phyloP scores from a whole-genome alignment of 2,113 vertebrate species.

The Rana temporaria region DNA sequence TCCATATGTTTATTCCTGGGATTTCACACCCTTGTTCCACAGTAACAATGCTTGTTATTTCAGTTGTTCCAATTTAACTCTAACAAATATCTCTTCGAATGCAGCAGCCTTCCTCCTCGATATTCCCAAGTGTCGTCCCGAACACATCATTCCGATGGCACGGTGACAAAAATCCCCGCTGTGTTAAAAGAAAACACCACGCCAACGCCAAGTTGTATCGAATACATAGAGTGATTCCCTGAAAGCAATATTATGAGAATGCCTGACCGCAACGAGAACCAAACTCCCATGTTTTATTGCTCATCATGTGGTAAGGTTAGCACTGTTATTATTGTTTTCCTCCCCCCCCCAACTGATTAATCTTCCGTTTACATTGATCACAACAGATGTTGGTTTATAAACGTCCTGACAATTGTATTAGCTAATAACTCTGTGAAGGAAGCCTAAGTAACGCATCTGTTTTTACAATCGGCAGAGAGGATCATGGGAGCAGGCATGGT shows the following conservation, averaged over 20 bases:
- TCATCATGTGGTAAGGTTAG: conserved; percentile 29
- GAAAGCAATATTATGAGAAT: conserved; percentile 27
- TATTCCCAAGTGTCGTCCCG: conserved; percentile 32
- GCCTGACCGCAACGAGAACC: conserved; percentile 38
- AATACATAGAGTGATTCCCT: conserved; percentile 50
- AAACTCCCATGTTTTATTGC: conserved; percentile 40
- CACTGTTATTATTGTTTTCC: conserved; percentile 33
- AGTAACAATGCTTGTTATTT: conserved; percentile 54
- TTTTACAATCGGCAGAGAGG: conserved; percentile 85
- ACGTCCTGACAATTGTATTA: conserved; percentile 82
- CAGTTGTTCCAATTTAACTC: conserved; percentile 44
- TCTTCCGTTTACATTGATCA: conserved; percentile 75
- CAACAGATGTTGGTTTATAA: conserved; percentile 82
- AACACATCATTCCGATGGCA: conserved; percentile 46
- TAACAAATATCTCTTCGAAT: conserved; percentile 43
- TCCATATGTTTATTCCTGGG: conserved; percentile 25
- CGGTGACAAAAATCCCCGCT: conserved; percentile 51
- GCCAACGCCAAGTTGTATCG: conserved; percentile 38
- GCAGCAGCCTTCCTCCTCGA: conserved; percentile 9
- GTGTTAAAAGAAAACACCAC: conserved; percentile 52
- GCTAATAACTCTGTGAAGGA: conserved; percentile 82
- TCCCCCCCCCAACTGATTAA: conserved; percentile 63
- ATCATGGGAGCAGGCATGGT: conserved; percentile 86
- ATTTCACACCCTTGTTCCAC: conserved; percentile 49
- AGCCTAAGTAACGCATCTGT: conserved; percentile 84